These are phyloP conservation scores for Philereme transversata DNA, from an alignment of 2,888 invertebrate species.

Conservation along the genomic window DNA sequence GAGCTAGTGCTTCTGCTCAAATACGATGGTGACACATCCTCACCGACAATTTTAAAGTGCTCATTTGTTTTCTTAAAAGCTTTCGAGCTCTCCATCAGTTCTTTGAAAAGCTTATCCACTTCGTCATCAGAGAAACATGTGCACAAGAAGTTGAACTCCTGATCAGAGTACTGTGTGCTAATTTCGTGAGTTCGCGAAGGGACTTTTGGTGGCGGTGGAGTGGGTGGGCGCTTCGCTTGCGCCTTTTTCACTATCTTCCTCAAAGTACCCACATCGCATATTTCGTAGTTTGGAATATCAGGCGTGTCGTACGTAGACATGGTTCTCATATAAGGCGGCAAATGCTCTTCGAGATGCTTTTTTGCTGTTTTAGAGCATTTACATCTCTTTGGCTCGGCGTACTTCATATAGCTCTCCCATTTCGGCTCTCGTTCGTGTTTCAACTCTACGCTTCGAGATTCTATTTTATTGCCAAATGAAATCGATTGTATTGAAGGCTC, in stretches of 20 bases:
- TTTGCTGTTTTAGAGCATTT: conserved; percentile 60
- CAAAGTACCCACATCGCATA: conserved; percentile 52
- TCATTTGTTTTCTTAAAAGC: not conserved
- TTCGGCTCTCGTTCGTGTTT: conserved; percentile 65
- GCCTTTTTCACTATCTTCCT: conserved; percentile 57
- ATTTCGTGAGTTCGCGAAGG: conserved; percentile 54
- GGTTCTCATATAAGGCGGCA: conserved; percentile 69
- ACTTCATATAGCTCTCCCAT: conserved; percentile 63
- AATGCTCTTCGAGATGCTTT: conserved; percentile 62
- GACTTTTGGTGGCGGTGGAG: conserved; percentile 33
- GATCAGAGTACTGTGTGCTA: conserved; percentile 59
- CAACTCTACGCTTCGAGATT: conserved; percentile 49
- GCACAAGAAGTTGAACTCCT: conserved; percentile 60
- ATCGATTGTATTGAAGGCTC: conserved; percentile 32
- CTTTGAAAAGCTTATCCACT: conserved; percentile 44
- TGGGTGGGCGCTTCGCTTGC: conserved; percentile 40
- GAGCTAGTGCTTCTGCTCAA: conserved; percentile 40
- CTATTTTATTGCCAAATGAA: conserved; percentile 48
- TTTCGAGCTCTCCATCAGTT: conserved; percentile 32
- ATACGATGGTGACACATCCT: conserved; percentile 43
- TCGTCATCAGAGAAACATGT: conserved; percentile 64
- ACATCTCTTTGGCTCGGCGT: conserved; percentile 55
- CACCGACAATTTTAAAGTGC: conserved; percentile 42
- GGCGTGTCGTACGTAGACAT: conserved; percentile 56
- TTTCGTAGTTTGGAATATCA: conserved; percentile 62